Base-by-base conservation (phyloP, 64 coral and sea anemone species). In the Actinia tenebrosa region DNA sequence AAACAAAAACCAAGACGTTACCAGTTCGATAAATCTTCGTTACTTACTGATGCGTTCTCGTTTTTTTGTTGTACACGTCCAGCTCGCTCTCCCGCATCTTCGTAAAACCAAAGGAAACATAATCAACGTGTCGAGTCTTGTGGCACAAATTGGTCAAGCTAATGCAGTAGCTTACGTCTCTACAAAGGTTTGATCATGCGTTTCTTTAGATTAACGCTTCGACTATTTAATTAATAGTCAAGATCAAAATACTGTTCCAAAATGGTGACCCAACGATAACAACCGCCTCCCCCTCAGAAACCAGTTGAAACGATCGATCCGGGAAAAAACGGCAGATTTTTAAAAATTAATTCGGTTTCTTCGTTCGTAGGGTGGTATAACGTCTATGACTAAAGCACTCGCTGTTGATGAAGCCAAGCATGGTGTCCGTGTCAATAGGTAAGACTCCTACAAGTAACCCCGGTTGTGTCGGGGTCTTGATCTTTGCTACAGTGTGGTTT, bases 381-480 rank as follows among this genome's bases (percentile, higher is more conserved):
- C 95, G 8, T 98, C 95, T 23, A 92, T 98, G 84, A 98, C 95
- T 37, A 91, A 45, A 80, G 95, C 95, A 56, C 82, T 98, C 5
- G 95, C 95, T 10, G 82, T 98, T 81, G 95, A 98, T 60, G 95
- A 98, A 56, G 95, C 95, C 5, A 92, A 92, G 81, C 78, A 94
- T 86, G 92, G 92, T 72, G 95, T 98, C 25, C 87, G 95, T 17
- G 95, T 98, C 16, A 98, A 98, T 84, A 94, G 87, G 95, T 98
- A 86, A 43, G 13, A 11, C 69, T 79, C 14, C 26, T 4, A 5
- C 77, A 37, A 37, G 30, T 37, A 50, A 4, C 4, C 47, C 7
- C 0, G 47, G 47, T 50, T 50, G 47, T 50, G 47, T 50, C 47
- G 7, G 47, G 47, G 3, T 8, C 1, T 8, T 50, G 3, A 5